These are phyloP conservation scores for Spilarctia lutea DNA, from an alignment of 2,888 invertebrate genomes.

Conservation along the genomic window DNA sequence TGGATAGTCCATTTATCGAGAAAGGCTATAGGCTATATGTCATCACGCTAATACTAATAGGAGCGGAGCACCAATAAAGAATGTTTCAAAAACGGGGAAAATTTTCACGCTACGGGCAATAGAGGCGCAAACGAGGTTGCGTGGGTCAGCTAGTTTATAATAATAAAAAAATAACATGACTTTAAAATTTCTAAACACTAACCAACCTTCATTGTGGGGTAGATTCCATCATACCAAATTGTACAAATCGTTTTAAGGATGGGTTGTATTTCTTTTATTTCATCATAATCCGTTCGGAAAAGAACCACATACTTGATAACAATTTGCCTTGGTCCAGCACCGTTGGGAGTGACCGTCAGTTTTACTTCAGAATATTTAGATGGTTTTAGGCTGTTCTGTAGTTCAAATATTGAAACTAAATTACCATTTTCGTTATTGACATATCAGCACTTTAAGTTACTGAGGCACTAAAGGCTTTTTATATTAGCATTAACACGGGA, in stretches of 20 bases:
- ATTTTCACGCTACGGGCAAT: too few relatives aligned
- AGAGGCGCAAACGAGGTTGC: too few relatives aligned
- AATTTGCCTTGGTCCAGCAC: constrained; percentile 75
- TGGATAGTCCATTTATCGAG: too few relatives aligned
- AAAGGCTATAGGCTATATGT: too few relatives aligned
- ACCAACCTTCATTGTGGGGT: constrained; percentile 76
- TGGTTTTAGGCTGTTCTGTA: constrained; percentile 77
- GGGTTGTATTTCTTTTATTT: constrained; percentile 76
- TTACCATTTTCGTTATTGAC: not conserved
- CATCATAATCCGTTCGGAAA: constrained; percentile 73
- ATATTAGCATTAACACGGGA: not conserved
- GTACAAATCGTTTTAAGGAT: constrained; percentile 70
- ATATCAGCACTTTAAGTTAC: not conserved
- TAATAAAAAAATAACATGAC: not conserved
- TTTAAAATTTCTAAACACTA: not conserved
- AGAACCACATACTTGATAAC: constrained; percentile 73
- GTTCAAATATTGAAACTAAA: not conserved
- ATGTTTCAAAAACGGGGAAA: too few relatives aligned
- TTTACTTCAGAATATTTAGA: constrained; percentile 70
- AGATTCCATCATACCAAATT: constrained; percentile 82
- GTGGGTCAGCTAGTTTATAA: too few relatives aligned
- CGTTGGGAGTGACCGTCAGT: constrained; percentile 69
- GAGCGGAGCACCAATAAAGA: too few relatives aligned
- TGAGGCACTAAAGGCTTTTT: not conserved
- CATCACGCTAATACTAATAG: too few relatives aligned